Evolutionary conservation across 1,140 invertebrate genomes (phyloP).

Genomic region (Streblospio benedicti): DNA sequence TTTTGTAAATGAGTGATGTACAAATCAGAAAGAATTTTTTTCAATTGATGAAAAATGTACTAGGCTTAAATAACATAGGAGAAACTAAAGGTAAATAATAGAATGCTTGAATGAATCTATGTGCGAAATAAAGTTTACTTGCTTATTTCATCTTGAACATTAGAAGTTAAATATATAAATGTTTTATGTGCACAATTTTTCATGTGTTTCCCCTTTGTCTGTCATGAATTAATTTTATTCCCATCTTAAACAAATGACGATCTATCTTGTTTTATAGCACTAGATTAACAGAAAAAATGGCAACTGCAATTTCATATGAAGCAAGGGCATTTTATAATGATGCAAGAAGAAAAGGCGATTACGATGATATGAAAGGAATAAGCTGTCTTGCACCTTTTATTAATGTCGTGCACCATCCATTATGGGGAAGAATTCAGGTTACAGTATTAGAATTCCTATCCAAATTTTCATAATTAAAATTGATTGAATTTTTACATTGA

Average conservation of each 20-base stretch:
- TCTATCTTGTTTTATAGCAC: not conserved
- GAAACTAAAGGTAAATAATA: too few relatives aligned
- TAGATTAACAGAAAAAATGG: conserved; percentile 10
- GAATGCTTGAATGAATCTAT: too few relatives aligned
- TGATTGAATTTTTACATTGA: too few relatives aligned
- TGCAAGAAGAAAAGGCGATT: conserved; percentile 23
- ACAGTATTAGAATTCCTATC: too few relatives aligned
- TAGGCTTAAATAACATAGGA: too few relatives aligned
- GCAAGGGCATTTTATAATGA: conserved; percentile 34
- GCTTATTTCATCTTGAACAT: not conserved
- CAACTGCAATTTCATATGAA: conserved; percentile 32
- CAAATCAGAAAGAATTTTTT: too few relatives aligned
- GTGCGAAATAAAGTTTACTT: too few relatives aligned
- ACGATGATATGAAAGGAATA: conserved; percentile 32
- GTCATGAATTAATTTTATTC: not conserved
- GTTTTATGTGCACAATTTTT: not conserved
- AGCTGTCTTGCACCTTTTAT: conserved; percentile 43
- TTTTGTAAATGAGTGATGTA: too few relatives aligned
- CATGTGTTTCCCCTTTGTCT: not conserved
- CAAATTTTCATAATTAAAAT: too few relatives aligned
- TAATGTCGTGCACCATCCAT: conserved; percentile 40
- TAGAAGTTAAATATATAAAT: not conserved
- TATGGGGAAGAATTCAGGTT: conserved; percentile 43
- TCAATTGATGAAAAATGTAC: too few relatives aligned
- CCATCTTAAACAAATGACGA: not conserved